phyloP scores from a whole-genome alignment of 2,888 invertebrate species.

The Chalcosyrphus nemorum region DNA sequence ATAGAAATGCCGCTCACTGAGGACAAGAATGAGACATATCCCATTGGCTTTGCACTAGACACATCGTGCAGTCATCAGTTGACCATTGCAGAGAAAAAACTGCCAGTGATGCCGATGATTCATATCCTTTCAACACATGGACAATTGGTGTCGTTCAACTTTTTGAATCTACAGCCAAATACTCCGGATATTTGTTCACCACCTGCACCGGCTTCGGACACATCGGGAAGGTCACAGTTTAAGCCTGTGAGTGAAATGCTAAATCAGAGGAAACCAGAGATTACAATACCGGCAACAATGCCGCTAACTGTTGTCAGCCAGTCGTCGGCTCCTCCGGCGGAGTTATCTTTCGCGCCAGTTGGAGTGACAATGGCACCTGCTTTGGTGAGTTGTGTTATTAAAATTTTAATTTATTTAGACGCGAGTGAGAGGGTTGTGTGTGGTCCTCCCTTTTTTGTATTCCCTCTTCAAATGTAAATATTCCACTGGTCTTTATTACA shows the following conservation, averaged over 20 bases:
- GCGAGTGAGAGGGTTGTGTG: too few relatives aligned
- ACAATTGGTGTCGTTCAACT: slow-evolving; percentile 88
- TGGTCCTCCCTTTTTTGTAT: too few relatives aligned
- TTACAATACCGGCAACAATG: slow-evolving; percentile 31
- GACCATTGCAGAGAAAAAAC: slow-evolving; percentile 85
- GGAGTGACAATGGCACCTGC: slow-evolving; percentile 79
- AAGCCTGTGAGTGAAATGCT: slow-evolving; percentile 74
- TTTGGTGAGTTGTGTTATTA: slow-evolving; percentile 74
- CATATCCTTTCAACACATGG: slow-evolving; percentile 91
- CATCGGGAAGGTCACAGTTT: slow-evolving; percentile 77
- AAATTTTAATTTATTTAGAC: too few relatives aligned
- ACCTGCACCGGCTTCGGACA: slow-evolving; percentile 83
- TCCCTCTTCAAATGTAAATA: too few relatives aligned
- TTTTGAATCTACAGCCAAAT: slow-evolving; percentile 87
- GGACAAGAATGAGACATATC: slow-evolving; percentile 90
- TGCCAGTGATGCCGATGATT: slow-evolving; percentile 90
- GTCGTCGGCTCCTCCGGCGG: slow-evolving; percentile 22
- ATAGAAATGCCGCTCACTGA: slow-evolving; percentile 91
- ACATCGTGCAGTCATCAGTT: slow-evolving; percentile 86
- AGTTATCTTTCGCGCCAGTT: slow-evolving; percentile 76
- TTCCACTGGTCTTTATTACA: too few relatives aligned
- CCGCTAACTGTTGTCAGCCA: slow-evolving; percentile 23
- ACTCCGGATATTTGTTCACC: slow-evolving; percentile 85
- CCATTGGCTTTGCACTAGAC: slow-evolving; percentile 90
- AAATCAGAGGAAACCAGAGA: slow-evolving; percentile 48